These are phyloP conservation scores for Cheilosia impressa DNA, from an alignment of 2,888 invertebrate species.

Conservation along the genomic window DNA sequence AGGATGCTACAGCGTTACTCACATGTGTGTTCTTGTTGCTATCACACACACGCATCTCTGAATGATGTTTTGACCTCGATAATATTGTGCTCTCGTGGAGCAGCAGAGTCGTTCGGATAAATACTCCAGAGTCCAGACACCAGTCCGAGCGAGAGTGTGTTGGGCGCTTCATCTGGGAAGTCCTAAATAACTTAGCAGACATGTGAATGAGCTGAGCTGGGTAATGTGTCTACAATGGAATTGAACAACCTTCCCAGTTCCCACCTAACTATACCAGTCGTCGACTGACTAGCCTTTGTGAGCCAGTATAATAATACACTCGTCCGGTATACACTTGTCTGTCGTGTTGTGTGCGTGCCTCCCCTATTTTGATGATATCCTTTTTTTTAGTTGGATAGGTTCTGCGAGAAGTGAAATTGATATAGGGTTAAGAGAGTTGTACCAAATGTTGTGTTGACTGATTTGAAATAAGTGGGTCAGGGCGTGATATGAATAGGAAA, in stretches of 20 bases:
- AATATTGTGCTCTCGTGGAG: conserved; percentile 14
- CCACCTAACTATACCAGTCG: no score
- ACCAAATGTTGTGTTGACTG: neutral
- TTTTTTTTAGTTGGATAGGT: neutral
- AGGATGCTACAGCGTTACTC: neutral
- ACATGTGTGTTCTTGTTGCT: conserved; percentile 26
- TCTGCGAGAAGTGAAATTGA: conserved; percentile 4
- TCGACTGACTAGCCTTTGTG: no score
- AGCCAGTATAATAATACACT: no score
- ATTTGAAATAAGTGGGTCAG: conserved; percentile 30
- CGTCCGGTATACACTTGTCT: no score
- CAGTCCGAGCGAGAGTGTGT: neutral
- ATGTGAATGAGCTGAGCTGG: conserved; percentile 26
- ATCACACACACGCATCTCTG: conserved; percentile 46
- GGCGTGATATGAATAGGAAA: conserved; percentile 1
- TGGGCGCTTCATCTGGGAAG: conserved; percentile 34
- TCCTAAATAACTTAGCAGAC: conserved; percentile 59
- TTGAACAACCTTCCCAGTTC: neutral
- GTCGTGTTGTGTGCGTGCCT: neutral
- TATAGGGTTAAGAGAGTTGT: conserved; percentile 6
- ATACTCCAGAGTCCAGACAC: neutral
- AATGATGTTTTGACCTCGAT: conserved; percentile 56
- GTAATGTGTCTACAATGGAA: conserved; percentile 25
- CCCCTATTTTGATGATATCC: neutral
- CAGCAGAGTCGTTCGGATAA: neutral